These are phyloP conservation scores for Ceratothoa steindachneri DNA, from an alignment of 2,888 invertebrate species.

Conservation along the genomic window DNA sequence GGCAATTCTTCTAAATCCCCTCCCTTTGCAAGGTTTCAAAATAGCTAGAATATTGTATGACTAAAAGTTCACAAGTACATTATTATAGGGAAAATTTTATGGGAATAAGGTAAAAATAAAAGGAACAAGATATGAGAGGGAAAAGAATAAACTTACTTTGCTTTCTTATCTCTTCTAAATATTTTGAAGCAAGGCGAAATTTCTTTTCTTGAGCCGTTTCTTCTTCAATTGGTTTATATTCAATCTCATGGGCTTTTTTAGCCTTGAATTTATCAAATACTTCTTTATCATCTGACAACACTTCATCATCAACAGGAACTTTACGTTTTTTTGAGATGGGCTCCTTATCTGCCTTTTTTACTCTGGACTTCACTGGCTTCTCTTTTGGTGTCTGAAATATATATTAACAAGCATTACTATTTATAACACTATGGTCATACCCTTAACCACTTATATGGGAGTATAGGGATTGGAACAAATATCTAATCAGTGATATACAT, in stretches of 20 bases:
- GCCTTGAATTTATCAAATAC: not conserved
- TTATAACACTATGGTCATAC: too few relatives aligned
- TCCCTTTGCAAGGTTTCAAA: too few relatives aligned
- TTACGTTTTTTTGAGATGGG: not conserved
- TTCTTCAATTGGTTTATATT: not conserved
- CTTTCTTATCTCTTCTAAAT: slow-evolving; percentile 77
- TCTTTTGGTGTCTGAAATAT: too few relatives aligned
- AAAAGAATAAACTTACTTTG: slow-evolving; percentile 59
- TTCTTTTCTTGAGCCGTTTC: slow-evolving; percentile 89
- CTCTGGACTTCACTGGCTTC: not conserved
- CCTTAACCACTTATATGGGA: too few relatives aligned
- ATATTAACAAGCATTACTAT: too few relatives aligned
- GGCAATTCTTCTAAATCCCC: too few relatives aligned
- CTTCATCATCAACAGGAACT: not conserved
- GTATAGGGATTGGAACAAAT: too few relatives aligned
- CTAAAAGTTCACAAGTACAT: too few relatives aligned
- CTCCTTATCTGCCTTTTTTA: not conserved
- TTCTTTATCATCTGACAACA: not conserved
- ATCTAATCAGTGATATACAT: too few relatives aligned
- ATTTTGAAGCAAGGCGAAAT: slow-evolving; percentile 80
- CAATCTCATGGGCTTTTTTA: not conserved
- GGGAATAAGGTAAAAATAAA: not conserved
- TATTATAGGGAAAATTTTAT: too few relatives aligned
- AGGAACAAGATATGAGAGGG: not conserved
- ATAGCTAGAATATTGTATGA: too few relatives aligned